Conservation (phyloP, 2,797 vertebrate species). For the Champsocephalus gunnari region DNA sequence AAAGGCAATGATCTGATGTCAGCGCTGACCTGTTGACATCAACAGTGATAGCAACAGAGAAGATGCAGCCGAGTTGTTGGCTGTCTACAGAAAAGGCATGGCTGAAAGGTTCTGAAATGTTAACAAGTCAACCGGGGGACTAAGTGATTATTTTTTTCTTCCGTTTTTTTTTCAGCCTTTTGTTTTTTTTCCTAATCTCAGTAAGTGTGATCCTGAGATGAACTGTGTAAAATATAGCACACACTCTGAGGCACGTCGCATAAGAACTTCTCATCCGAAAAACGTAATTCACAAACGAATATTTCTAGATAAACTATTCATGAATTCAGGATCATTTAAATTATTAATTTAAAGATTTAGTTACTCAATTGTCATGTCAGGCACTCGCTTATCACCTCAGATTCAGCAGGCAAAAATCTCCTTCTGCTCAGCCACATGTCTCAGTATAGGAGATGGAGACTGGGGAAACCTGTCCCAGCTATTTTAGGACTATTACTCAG, state of each 20-base stretch:
- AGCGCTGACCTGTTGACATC: constrained; percentile 57
- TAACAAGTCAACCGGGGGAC: constrained; percentile 56
- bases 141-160: constrained; percentile 10
- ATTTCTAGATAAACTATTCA: constrained; percentile 55
- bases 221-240: constrained; percentile 47
- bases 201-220: constrained; percentile 35
- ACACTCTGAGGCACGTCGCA: not conserved
- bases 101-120: constrained; percentile 63
- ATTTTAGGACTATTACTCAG: constrained; percentile 84
- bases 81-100: constrained; percentile 49
- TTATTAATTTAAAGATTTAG: constrained; percentile 65
- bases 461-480: constrained; percentile 74
- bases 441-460: constrained; percentile 39
- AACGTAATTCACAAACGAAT: constrained; percentile 35
- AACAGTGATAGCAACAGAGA: constrained; percentile 37
- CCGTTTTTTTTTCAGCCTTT: constrained; percentile 26
- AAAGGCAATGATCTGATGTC: constrained; percentile 43
- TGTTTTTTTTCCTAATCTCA: constrained; percentile 27
- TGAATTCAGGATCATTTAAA: constrained; percentile 51
- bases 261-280: constrained; percentile 35
- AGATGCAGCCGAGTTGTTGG: constrained; percentile 46
- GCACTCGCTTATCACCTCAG: constrained; percentile 29
- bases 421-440: constrained; percentile 48
- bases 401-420: constrained; percentile 40
- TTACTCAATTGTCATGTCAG: constrained; percentile 65